Percentiles rank a stretch among this genome's conserved stretches.
These are phyloP conservation scores for Galeopsomyia nigrocyanea DNA, from an alignment of 2,888 invertebrate genomes.

Conservation along the genomic window DNA sequence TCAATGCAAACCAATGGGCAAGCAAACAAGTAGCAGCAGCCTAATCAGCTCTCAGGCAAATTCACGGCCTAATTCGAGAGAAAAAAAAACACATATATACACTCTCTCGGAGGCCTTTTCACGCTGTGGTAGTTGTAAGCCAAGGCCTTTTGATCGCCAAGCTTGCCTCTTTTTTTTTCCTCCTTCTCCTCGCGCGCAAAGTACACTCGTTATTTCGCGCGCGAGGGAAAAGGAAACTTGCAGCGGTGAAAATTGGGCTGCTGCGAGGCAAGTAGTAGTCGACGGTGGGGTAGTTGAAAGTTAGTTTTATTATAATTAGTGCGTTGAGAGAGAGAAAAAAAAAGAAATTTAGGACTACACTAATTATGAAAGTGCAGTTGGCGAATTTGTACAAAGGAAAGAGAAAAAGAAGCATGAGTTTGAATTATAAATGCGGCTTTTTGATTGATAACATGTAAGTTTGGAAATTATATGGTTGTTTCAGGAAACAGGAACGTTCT, in stretches of 20 bases:
- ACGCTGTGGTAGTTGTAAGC: slow-evolving; percentile 6
- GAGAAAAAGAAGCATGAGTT: background rate
- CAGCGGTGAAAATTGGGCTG: slow-evolving; percentile 14
- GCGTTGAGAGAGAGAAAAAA: background rate
- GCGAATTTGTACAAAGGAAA: background rate
- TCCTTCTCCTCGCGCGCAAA: slow-evolving; percentile 14
- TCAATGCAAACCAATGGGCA: too few species aligned
- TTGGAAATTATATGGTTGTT: background rate
- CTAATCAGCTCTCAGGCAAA: slow-evolving; percentile 41
- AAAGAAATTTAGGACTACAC: background rate
- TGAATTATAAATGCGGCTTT: too few species aligned
- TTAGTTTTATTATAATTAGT: background rate
- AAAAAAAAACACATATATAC: slow-evolving; percentile 65
- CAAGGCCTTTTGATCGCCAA: background rate
- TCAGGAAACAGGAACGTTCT: slow-evolving; percentile 5
- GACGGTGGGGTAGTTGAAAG: slow-evolving; percentile 7
- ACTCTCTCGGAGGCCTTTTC: slow-evolving; percentile 55
- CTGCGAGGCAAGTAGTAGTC: background rate
- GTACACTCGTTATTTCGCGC: slow-evolving; percentile 39
- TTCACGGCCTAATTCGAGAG: slow-evolving; percentile 66
- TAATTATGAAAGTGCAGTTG: background rate
- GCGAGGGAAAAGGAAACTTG: slow-evolving; percentile 24
- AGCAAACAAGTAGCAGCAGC: background rate
- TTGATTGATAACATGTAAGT: background rate
- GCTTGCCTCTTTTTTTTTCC: slow-evolving; percentile 7